phyloP scores from a whole-genome alignment of 2,888 invertebrate species.

The Aphidoletes aphidimyza region DNA sequence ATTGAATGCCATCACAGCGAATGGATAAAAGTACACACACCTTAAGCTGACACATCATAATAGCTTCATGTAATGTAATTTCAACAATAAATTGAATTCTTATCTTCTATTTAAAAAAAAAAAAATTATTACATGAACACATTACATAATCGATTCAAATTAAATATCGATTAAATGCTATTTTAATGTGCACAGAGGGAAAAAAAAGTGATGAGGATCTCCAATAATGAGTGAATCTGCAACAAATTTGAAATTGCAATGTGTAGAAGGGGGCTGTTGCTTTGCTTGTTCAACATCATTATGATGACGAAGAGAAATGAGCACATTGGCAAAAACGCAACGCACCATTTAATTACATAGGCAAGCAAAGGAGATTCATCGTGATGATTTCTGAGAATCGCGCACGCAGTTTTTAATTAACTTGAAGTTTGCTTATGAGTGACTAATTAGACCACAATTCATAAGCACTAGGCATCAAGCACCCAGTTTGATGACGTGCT shows the following conservation, averaged over 20 bases:
- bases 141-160: conserved; percentile 35
- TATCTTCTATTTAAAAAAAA: conserved; percentile 47
- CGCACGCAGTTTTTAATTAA: conserved; percentile 30
- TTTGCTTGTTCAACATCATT: not conserved
- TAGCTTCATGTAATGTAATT: not conserved
- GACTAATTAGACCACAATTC: not conserved
- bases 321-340: not conserved
- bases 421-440: not conserved
- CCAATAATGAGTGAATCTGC: not conserved
- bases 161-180: conserved; percentile 27
- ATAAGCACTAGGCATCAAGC: not conserved
- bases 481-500: not conserved
- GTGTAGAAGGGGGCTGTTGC: not conserved
- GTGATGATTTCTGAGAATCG: conserved; percentile 22
- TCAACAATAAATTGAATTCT: conserved; percentile 46
- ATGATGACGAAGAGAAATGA: too few relatives aligned
- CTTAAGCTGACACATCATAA: not conserved
- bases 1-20: not conserved
- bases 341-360: not conserved
- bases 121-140: conserved; percentile 36
- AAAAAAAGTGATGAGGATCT: not conserved
- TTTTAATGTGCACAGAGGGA: not conserved
- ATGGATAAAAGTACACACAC: not conserved
- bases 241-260: not conserved
- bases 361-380: not conserved